These are phyloP conservation scores for Etia nguti DNA, from an alignment of 2,113 vertebrate species.

Conservation along the genomic window DNA sequence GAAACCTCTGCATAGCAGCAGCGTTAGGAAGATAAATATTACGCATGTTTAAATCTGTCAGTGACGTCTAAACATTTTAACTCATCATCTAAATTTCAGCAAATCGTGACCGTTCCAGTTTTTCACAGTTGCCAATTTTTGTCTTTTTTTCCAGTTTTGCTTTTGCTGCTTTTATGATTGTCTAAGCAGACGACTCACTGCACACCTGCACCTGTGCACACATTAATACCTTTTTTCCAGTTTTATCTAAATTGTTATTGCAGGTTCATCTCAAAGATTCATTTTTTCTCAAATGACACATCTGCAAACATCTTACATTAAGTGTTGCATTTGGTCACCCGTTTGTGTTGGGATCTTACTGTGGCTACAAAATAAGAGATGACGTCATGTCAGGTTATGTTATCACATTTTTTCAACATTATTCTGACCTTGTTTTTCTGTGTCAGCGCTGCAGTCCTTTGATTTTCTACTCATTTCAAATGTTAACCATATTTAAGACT, in stretches of 20 bases:
- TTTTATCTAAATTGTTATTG: neutral
- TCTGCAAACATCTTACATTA: neutral
- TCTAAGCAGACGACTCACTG: neutral
- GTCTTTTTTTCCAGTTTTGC: neutral
- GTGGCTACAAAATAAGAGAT: neutral
- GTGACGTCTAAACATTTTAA: neutral
- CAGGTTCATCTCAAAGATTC: neutral
- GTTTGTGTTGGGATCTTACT: neutral
- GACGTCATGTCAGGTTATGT: neutral
- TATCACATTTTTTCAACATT: neutral
- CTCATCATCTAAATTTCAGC: neutral
- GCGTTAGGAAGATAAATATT: neutral
- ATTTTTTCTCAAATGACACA: neutral
- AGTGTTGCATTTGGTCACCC: neutral
- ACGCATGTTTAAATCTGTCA: neutral
- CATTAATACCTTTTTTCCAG: neutral
- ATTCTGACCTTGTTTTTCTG: neutral
- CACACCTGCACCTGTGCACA: neutral
- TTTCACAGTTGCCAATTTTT: rapidly evolving
- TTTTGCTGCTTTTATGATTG: neutral
- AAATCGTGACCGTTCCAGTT: neutral
- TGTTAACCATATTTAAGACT: neutral
- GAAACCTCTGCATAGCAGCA: neutral
- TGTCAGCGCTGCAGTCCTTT: too few species aligned
- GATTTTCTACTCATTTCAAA: too few species aligned